Percentiles rank a stretch among this genome's conserved stretches.
Evolutionary conservation across 1,140 invertebrate genomes (phyloP).

Genomic region (Drosophila pseudoananassae): DNA sequence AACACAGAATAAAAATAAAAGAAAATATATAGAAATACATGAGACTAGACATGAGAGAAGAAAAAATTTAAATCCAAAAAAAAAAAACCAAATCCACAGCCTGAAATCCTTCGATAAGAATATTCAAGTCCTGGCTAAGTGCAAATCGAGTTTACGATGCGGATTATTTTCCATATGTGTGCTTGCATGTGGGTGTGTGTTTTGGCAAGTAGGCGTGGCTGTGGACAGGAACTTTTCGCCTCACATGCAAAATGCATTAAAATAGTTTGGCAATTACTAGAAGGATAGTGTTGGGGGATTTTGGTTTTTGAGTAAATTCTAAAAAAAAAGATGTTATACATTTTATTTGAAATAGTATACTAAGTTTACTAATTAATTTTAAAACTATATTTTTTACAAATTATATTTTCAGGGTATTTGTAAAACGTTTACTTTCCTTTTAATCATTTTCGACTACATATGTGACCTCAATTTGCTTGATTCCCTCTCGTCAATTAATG

Average conservation of each 20-base stretch:
- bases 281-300: background rate
- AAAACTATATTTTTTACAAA: background rate
- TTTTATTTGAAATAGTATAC: background rate
- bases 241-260: slow-evolving; percentile 58
- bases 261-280: slow-evolving; percentile 24
- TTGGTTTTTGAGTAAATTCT: background rate
- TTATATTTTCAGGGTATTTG: slow-evolving; percentile 1
- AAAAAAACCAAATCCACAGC: slow-evolving; percentile 1
- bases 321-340: background rate
- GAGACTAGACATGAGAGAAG: background rate
- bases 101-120: slow-evolving; percentile 24
- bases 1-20: background rate
- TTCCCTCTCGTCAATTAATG: slow-evolving; percentile 77
- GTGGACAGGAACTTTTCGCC: background rate
- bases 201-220: slow-evolving; percentile 9
- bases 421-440: background rate
- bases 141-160: slow-evolving; percentile 8
- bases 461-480: slow-evolving; percentile 66
- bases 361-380: background rate
- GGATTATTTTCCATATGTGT: slow-evolving; percentile 11
- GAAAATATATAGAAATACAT: background rate
- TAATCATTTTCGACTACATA: background rate
- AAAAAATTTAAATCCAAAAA: background rate
- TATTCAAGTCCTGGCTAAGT: slow-evolving; percentile 21
- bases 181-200: background rate